These are phyloP conservation scores for Brenthis hecate DNA, from an alignment of 2,888 invertebrate genomes.

Conservation along the genomic window DNA sequence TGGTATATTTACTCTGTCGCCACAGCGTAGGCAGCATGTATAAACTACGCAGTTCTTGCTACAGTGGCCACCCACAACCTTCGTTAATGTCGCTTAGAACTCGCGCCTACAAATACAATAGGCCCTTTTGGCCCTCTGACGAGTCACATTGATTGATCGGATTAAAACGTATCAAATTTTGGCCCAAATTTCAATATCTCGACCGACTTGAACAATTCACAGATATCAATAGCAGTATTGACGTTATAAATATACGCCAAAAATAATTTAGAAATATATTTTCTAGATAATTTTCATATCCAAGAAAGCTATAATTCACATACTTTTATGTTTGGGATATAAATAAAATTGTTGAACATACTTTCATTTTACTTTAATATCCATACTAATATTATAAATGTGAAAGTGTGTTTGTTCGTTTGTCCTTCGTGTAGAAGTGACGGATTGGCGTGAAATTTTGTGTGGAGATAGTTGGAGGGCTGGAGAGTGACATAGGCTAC, in stretches of 20 bases:
- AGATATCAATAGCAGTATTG: conserved; percentile 16
- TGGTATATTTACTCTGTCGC: conserved; percentile 29
- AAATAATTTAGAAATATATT: too few relatives aligned
- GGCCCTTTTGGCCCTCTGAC: conserved; percentile 45
- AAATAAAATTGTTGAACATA: too few relatives aligned
- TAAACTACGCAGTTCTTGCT: conserved; percentile 48
- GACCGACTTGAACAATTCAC: conserved; percentile 5
- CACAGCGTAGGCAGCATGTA: conserved; percentile 33
- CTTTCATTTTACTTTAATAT: too few relatives aligned
- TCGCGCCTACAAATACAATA: conserved; percentile 71
- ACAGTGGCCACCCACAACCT: conserved; percentile 63
- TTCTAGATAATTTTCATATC: too few relatives aligned
- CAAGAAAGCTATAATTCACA: too few relatives aligned
- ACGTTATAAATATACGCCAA: background rate
- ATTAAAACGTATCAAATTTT: conserved; percentile 40
- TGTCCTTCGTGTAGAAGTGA: too few relatives aligned
- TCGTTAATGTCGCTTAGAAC: conserved; percentile 76
- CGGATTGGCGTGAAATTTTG: too few relatives aligned
- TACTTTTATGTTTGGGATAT: too few relatives aligned
- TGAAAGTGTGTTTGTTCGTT: too few relatives aligned
- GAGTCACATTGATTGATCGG: conserved; percentile 65
- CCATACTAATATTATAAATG: too few relatives aligned
- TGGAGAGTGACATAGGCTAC: too few relatives aligned
- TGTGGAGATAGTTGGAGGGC: too few relatives aligned
- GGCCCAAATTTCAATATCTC: conserved; percentile 36